Evolutionary conservation across 2,888 invertebrate species (phyloP), one percentile per base, ranked within the genome.

Genomic region (Isoperla grammatica): DNA sequence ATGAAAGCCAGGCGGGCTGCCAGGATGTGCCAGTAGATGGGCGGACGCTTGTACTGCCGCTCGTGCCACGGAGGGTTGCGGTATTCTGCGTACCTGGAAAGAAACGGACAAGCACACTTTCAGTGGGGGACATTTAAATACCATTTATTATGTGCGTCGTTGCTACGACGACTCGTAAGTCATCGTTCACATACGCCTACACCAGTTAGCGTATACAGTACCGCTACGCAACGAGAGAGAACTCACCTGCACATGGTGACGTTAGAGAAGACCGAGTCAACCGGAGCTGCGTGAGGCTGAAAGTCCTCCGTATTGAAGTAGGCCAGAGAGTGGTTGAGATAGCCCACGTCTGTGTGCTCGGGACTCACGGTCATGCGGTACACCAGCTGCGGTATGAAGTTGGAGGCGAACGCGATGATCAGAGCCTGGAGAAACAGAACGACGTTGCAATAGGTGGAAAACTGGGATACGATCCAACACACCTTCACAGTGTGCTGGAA

Each of bases 351-450:
- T 12, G 37, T 19, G 39, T 35, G 53, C 50, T 77, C 72, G 3
- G 67, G 64, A 68, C 79, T 81, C 42, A 80, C 78, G 37, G 76
- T 75, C 57, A 78, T 68, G 64, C 74, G 74, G 71, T 90, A 92
- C 20, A 90, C 85, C 62, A 90, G 70, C 68, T 85, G 83, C 15
- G 90, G 90, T 69, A 92, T 87, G 70, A 90, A 85, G 73, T 89
- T 87, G 0, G 90, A 89, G 9, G 91, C 90, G 75, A 92, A 87
- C 40, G 91, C 90, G 69, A 93, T 89, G 64, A 89, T 86, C 70
- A 87, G 82, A 60, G 86, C 87, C 87, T 87, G 71, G 8, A 75
- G 72, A 61, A 23, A 50, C 39, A 29, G 12, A 57, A 48, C 49
- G 23, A 53, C 13, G 40, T 8, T 53, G 13, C 12, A 29, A 8